Percentiles rank a stretch among this genome's conserved stretches.
phyloP scores from a whole-genome alignment of 2,888 invertebrate genomes.

The Aspidiotus destructor region DNA sequence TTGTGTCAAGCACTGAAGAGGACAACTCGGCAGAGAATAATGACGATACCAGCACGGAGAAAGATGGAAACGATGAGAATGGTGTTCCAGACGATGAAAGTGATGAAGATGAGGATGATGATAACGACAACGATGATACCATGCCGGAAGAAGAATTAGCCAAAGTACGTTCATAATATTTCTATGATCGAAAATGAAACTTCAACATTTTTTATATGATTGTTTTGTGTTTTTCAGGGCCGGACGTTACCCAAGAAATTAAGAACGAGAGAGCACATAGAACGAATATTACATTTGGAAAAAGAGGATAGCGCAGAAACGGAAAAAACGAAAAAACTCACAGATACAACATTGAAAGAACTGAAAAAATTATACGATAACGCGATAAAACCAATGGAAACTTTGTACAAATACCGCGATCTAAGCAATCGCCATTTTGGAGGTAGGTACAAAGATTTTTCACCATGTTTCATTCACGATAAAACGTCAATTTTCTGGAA shows the following conservation, averaged over 20 bases:
- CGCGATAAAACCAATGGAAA: constrained; percentile 81
- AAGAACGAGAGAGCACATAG: constrained; percentile 68
- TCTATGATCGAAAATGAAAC: too few species aligned
- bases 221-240: constrained; percentile 45
- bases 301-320: constrained; percentile 58
- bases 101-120: constrained; percentile 34
- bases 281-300: constrained; percentile 67
- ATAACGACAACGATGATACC: constrained; percentile 33
- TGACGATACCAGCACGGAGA: background rate
- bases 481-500: too few species aligned
- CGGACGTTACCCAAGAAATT: constrained; percentile 65
- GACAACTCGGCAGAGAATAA: constrained; percentile 6
- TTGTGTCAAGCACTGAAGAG: too few species aligned
- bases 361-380: constrained; percentile 75
- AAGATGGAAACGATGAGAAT: constrained; percentile 9
- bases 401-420: constrained; percentile 82
- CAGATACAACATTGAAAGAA: constrained; percentile 69
- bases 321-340: constrained; percentile 61
- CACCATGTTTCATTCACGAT: too few species aligned
- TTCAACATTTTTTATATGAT: background rate
- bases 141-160: constrained; percentile 52
- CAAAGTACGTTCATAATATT: constrained; percentile 44
- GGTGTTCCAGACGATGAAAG: constrained; percentile 37
- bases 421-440: constrained; percentile 84
- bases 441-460: constrained; percentile 41